Evolutionary conservation across 2,113 vertebrate genomes (phyloP), one percentile per base, ranked within the genome.

Genomic region (Nesospiza acunhae): DNA sequence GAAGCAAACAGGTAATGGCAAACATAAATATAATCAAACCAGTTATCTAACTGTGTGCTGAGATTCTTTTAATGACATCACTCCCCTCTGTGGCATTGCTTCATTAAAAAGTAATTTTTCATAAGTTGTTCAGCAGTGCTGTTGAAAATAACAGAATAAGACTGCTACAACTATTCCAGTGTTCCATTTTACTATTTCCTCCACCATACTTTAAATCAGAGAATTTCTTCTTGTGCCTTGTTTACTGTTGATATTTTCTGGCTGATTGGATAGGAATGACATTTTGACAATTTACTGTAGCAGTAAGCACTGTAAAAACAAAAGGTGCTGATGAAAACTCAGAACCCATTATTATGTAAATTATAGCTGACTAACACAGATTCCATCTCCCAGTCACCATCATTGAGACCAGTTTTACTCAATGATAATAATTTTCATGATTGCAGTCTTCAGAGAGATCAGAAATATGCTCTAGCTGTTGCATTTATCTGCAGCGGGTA

Each of bases 261-360:
- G 97, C 96, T 98, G 98, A 98, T 98, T 98, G 98, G 98, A 98
- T 97, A 98, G 98, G 98, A 98, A 98, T 98, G 98, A 99, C 98
- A 98, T 99, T 98, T 98, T 98, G 98, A 99, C 98, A 98, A 98
- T 98, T 99, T 99, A 98, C 98, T 98, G 98, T 98, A 98, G 98
- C 98, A 98, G 98, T 97, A 98, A 98, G 98, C 97, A 98, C 97
- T 97, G 97, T 96, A 97, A 98, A 98, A 99, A 99, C 99, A 99
- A 99, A 99, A 98, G 98, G 98, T 98, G 98, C 98, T 98, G 98
- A 98, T 99, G 99, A 99, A 98, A 98, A 98, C 98, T 98, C 93
- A 74, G 98, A 98, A 98, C 98, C 98, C 98, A 99, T 99, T 99
- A 99, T 99, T 99, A 99, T 99, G 99, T 98, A 99, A 99, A 99